Conservation (phyloP, 2,888 invertebrate genomes). For the Campaea margaritaria region DNA sequence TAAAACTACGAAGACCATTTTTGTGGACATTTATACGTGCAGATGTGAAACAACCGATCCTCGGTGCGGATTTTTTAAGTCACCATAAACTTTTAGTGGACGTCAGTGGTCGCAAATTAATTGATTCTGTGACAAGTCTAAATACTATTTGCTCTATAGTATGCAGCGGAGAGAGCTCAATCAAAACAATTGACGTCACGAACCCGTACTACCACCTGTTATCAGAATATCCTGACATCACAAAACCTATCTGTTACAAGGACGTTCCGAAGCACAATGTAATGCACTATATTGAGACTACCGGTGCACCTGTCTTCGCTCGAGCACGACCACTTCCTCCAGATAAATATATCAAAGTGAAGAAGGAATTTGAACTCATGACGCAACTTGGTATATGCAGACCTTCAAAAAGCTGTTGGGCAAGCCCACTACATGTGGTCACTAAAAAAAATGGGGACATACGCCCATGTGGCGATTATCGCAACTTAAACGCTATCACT, state of each 20-base stretch:
- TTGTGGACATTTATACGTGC: constrained; percentile 42
- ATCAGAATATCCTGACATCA: constrained; percentile 28
- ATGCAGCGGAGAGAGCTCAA: constrained; percentile 4
- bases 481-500: constrained; percentile 1
- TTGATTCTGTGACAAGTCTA: constrained; percentile 37
- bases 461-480: constrained; percentile 15
- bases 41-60: constrained; percentile 41
- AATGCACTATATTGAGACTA: constrained; percentile 52
- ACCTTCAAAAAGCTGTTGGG: constrained; percentile 63
- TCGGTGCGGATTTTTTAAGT: constrained; percentile 46
- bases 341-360: constrained; percentile 50
- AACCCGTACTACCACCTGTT: constrained; percentile 31
- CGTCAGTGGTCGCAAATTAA: constrained; percentile 28
- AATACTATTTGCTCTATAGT: constrained; percentile 21
- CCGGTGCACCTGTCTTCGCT: constrained; percentile 53
- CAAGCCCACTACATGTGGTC: constrained; percentile 49
- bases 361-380: constrained; percentile 53
- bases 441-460: constrained; percentile 40
- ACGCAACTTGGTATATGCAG: constrained; percentile 58
- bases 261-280: constrained; percentile 41
- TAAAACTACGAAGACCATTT: constrained; percentile 40
- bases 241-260: no score
- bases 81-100: constrained; percentile 41
- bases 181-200: constrained; percentile 7
- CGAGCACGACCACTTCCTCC: constrained; percentile 54